phyloP scores from a whole-genome alignment of 2,797 vertebrate species.

The Falco berigora region DNA sequence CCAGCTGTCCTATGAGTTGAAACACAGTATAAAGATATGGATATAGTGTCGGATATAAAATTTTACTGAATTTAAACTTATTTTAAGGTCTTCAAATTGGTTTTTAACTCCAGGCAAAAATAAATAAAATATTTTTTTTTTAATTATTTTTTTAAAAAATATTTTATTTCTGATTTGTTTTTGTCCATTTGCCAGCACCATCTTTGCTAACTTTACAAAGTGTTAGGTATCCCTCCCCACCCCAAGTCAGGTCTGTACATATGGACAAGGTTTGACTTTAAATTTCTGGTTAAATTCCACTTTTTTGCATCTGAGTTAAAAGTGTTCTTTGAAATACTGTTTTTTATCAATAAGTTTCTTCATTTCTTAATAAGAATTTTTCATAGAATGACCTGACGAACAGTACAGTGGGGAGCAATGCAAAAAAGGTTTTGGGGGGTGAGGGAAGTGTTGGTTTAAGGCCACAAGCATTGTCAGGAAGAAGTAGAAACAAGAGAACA shows the following conservation, averaged over 20 bases:
- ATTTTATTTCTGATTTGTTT: not conserved
- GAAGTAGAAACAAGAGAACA: not conserved
- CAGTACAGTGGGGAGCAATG: not conserved
- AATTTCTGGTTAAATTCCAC: not conserved
- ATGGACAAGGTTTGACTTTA: not conserved
- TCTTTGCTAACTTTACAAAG: not conserved
- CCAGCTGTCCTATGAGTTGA: not conserved
- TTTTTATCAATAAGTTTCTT: not conserved
- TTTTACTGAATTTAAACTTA: not conserved
- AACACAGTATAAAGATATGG: not conserved
- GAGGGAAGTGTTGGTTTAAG: not conserved
- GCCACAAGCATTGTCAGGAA: not conserved
- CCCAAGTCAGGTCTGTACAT: not conserved
- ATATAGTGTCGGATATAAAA: not conserved
- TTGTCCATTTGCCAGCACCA: not conserved
- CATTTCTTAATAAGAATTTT: not conserved
- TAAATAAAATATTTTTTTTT: not conserved
- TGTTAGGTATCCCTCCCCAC: not conserved
- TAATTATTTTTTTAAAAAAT: not conserved
- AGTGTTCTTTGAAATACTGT: not conserved
- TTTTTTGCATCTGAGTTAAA: not conserved
- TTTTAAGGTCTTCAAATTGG: not conserved
- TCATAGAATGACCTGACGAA: not conserved
- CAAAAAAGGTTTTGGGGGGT: not conserved
- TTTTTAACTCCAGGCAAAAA: not conserved